Conservation (phyloP, 2,113 vertebrate genomes). For the Salminus brasiliensis region DNA sequence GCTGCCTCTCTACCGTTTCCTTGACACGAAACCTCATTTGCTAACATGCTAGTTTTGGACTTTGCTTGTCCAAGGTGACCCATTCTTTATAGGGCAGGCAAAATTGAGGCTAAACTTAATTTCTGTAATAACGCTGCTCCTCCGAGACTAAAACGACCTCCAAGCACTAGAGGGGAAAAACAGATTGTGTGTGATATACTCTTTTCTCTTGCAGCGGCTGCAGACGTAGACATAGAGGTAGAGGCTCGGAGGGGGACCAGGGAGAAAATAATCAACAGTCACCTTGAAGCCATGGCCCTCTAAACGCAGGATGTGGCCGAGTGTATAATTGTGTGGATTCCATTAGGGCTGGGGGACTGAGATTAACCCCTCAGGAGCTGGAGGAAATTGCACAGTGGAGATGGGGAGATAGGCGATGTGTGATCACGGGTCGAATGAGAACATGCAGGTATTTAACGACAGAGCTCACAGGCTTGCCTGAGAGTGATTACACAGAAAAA, state of each 20-base stretch:
- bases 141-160: slow-evolving; percentile 29
- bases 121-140: slow-evolving; percentile 39
- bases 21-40: neutral
- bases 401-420: slow-evolving; percentile 17
- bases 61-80: slow-evolving; percentile 48
- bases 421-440: slow-evolving; percentile 11
- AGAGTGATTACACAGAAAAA: slow-evolving; percentile 35
- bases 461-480: neutral
- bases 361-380: slow-evolving; percentile 38
- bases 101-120: slow-evolving; percentile 51
- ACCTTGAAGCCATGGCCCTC: slow-evolving; percentile 39
- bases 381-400: slow-evolving; percentile 22
- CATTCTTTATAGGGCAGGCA: slow-evolving; percentile 24
- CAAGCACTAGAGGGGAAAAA: slow-evolving; percentile 5
- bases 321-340: slow-evolving; percentile 33
- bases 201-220: slow-evolving; percentile 28
- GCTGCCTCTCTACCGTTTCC: slow-evolving; percentile 1
- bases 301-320: slow-evolving; percentile 11
- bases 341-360: slow-evolving; percentile 29
- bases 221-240: neutral
- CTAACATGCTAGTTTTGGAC: slow-evolving; percentile 17
- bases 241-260: neutral
- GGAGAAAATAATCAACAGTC: slow-evolving; percentile 31
- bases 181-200: slow-evolving; percentile 34
- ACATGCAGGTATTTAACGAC: slow-evolving; percentile 30